Conservation (phyloP, 2,797 vertebrate genomes). For the Esox lucius region DNA sequence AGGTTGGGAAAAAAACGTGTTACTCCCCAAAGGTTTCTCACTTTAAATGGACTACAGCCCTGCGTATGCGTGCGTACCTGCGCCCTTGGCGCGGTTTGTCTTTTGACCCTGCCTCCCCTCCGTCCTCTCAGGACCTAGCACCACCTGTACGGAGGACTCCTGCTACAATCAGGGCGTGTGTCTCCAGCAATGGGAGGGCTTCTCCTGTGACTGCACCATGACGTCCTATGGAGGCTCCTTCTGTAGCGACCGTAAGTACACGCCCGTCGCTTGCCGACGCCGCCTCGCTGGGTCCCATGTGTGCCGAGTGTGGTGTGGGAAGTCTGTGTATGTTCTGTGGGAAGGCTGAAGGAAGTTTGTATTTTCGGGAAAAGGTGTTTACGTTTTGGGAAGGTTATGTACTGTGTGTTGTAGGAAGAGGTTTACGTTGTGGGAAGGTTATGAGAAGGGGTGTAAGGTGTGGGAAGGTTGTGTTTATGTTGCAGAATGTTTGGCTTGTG, state of each 20-base stretch:
- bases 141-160: conserved; percentile 93
- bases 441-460: too few species aligned
- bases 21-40: too few species aligned
- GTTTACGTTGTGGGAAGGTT: too few species aligned
- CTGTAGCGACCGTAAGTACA: conserved; percentile 91
- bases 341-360: background rate
- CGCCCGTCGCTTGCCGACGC: background rate
- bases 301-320: background rate
- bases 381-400: too few species aligned
- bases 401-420: too few species aligned
- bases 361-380: background rate
- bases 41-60: too few species aligned
- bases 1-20: too few species aligned
- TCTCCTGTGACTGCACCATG: conserved; percentile 92
- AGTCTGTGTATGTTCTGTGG: background rate
- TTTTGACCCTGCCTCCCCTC: background rate
- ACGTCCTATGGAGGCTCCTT: conserved; percentile 90
- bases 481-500: too few species aligned
- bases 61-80: background rate
- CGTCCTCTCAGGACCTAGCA: conserved; percentile 82
- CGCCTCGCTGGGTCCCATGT: background rate
- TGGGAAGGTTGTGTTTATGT: background rate
- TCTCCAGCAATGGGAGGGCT: conserved; percentile 95
- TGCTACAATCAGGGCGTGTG: conserved; percentile 94
- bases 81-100: background rate